phyloP scores from a whole-genome alignment of 2,113 vertebrate species.

The Dipodomys spectabilis region DNA sequence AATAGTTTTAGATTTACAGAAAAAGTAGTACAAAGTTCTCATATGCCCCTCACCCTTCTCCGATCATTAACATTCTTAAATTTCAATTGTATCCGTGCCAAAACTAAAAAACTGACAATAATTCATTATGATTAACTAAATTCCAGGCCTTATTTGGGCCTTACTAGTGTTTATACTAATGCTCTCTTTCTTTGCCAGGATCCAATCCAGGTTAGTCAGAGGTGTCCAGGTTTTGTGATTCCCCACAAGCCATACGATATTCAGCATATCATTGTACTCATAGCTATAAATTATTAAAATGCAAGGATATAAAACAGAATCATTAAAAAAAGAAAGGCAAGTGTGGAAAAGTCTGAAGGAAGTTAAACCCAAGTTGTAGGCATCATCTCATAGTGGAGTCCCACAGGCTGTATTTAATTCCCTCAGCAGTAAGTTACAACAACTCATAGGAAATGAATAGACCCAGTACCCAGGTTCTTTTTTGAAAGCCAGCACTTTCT shows the following conservation, averaged over 20 bases:
- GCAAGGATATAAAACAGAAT: slow-evolving; percentile 6
- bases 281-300: neutral
- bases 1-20: slow-evolving; percentile 28
- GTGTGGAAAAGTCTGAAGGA: neutral
- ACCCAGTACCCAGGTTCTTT: too few species aligned
- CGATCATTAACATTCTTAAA: neutral
- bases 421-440: neutral
- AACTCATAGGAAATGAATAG: neutral
- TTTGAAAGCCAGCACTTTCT: too few species aligned
- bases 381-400: neutral
- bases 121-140: too few species aligned
- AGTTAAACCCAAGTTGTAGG: neutral
- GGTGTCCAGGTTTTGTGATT: neutral
- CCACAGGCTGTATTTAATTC: neutral
- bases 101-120: slow-evolving; percentile 28
- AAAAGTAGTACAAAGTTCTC: neutral
- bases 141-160: slow-evolving; percentile 18
- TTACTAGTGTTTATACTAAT: slow-evolving; percentile 3
- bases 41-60: neutral
- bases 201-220: neutral
- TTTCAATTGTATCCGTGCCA: neutral
- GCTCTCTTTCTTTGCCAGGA: neutral
- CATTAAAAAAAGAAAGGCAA: slow-evolving; percentile 17
- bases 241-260: neutral
- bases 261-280: neutral